These are phyloP conservation scores for Polyergus mexicanus DNA, from an alignment of 1,140 invertebrate species.

Conservation along the genomic window DNA sequence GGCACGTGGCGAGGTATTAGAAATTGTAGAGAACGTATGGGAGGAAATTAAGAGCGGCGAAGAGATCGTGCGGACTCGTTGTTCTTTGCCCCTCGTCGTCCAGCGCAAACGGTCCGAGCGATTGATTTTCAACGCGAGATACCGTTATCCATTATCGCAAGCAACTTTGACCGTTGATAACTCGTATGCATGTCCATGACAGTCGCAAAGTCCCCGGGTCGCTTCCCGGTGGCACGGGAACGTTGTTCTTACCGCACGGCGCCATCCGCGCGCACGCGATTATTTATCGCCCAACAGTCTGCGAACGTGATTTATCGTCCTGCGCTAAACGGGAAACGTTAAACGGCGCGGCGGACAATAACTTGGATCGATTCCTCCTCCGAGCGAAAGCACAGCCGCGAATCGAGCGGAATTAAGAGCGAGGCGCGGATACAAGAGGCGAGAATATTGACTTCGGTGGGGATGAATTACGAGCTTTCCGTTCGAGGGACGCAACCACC, in stretches of 20 bases:
- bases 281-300: slow-evolving; percentile 41
- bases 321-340: not conserved
- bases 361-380: slow-evolving; percentile 37
- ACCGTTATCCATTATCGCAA: too few relatives aligned
- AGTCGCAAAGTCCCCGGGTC: slow-evolving; percentile 14
- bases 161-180: slow-evolving; percentile 36
- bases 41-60: slow-evolving; percentile 16
- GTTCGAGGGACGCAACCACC: slow-evolving; percentile 3
- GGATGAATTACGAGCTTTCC: slow-evolving; percentile 13
- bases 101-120: not conserved
- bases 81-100: too few relatives aligned
- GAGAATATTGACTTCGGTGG: slow-evolving; percentile 21
- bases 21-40: not conserved
- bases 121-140: not conserved
- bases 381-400: not conserved
- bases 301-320: slow-evolving; percentile 50
- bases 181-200: slow-evolving; percentile 39
- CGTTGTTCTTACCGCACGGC: slow-evolving; percentile 46
- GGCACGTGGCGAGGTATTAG: slow-evolving; percentile 14
- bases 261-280: slow-evolving; percentile 31
- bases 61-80: not conserved
- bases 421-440: slow-evolving; percentile 11
- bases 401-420: slow-evolving; percentile 42
- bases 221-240: not conserved
- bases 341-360: slow-evolving; percentile 29